Base-by-base conservation (phyloP, 2,888 invertebrate genomes). In the Drosophila barbarae region DNA sequence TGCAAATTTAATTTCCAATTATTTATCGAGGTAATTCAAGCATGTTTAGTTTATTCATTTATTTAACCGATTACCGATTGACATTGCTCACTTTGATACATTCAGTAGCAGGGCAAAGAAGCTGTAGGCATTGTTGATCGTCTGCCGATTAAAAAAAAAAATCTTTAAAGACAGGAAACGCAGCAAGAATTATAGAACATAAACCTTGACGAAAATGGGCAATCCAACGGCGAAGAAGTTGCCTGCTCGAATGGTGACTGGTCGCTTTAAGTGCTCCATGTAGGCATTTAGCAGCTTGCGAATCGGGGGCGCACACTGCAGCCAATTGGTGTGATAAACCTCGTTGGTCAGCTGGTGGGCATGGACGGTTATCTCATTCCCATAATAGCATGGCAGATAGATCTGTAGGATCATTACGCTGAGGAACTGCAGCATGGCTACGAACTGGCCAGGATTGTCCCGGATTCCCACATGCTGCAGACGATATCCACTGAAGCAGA, bases 301-400 rank as follows among this genome's bases (percentile, higher is more conserved):
- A 1, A 73, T 85, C 4, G 60, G 47, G 0, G 58, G 28, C 0
- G 76, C 53, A 30, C 80, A 71, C 3, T 64, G 53, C 12, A 79
- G 54, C 88, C 88, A 88, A 41, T 85, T 83, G 13, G 84, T 84
- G 36, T 72, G 75, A 56, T 87, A 88, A 3, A 86, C 73, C 26
- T 76, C 69, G 13, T 74, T 76, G 41, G 73, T 75, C 18, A 88
- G 52, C 26, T 67, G 59, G 9, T 78, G 34, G 38, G 87, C 84
- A 55, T 86, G 50, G 12, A 78, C 42, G 1, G 84, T 87, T 10
- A 89, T 59, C 52, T 87, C 81, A 47, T 87, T 86, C 9, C 78
- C 87, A 71, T 78, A 88, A 52, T 84, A 86, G 58, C 88, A 88
- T 38, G 88, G 88, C 18, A 88, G 49, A 63, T 80, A 88, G 35